A percentile compares a stretch with the other conserved stretches of the same genome.
These are phyloP conservation scores for Poecilia latipinna DNA, from an alignment of 2,113 vertebrate genomes.

Conservation along the genomic window DNA sequence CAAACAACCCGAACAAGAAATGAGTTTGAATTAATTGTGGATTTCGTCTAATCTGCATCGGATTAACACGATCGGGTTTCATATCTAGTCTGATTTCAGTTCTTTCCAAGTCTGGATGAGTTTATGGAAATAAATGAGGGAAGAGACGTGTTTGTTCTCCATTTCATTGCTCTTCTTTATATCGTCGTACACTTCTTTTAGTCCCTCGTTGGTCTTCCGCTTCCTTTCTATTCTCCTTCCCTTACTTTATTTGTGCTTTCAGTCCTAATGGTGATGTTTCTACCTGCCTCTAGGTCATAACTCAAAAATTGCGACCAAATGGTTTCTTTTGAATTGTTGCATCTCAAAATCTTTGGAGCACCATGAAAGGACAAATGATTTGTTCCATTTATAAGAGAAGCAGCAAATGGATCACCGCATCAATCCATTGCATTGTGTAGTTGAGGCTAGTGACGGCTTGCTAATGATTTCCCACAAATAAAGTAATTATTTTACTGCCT, in stretches of 20 bases:
- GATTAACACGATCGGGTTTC: background rate
- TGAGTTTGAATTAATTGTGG: background rate
- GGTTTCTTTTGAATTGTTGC: no score
- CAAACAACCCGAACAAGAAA: background rate
- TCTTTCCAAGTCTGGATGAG: background rate
- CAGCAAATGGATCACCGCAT: no score
- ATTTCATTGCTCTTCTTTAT: background rate
- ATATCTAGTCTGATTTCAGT: background rate
- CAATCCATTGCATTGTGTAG: no score
- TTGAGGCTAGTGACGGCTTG: no score
- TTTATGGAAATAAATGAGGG: background rate
- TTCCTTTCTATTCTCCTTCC: background rate
- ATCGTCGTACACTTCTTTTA: background rate
- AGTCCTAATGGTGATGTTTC: no score
- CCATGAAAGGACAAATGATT: no score
- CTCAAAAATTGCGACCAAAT: no score
- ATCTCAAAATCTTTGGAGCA: no score
- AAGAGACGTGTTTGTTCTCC: background rate
- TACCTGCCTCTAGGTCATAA: no score
- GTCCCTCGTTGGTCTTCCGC: no score
- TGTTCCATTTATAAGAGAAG: no score
- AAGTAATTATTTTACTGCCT: background rate
- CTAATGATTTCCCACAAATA: background rate
- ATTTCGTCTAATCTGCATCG: background rate
- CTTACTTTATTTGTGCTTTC: no score